Evolutionary conservation across 2,888 invertebrate species (phyloP).

Genomic region (Cheilosia vernalis): DNA sequence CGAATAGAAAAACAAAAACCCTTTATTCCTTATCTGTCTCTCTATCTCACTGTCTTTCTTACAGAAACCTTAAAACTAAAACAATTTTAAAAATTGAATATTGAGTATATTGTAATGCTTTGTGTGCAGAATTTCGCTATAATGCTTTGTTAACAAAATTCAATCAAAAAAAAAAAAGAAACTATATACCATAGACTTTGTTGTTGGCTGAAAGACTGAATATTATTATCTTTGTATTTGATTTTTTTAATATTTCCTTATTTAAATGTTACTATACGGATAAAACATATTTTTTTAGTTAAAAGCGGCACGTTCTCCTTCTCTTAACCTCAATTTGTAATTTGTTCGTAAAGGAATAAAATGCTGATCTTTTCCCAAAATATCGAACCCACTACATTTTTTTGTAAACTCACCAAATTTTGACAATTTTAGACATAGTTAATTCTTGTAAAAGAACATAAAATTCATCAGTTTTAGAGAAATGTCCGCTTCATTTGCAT

Average conservation of each 20-base stretch:
- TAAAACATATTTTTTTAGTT: no score
- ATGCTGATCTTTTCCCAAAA: no score
- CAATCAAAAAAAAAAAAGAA: not conserved
- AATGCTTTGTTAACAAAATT: slow-evolving; percentile 33
- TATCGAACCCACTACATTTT: no score
- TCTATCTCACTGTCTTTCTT: slow-evolving; percentile 30
- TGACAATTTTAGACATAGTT: no score
- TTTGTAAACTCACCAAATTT: no score
- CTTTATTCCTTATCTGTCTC: slow-evolving; percentile 34
- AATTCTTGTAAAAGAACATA: no score
- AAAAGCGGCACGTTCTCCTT: no score
- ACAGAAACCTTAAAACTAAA: slow-evolving; percentile 18
- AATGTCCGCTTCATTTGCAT: no score
- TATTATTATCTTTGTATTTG: not conserved
- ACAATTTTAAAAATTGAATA: slow-evolving; percentile 21
- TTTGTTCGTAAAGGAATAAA: no score
- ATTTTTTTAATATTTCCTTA: not conserved
- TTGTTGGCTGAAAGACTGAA: slow-evolving; percentile 13
- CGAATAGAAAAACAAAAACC: slow-evolving; percentile 29
- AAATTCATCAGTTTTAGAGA: no score
- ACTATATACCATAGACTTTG: no score
- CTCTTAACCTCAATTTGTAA: no score
- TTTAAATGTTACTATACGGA: slow-evolving; percentile 9
- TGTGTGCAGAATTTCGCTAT: slow-evolving; percentile 47
- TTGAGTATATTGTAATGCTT: slow-evolving; percentile 38